Evolutionary conservation across 2,797 vertebrate species (phyloP), one percentile per base, ranked within the genome.

Genomic region (Ctenopoma multispine): DNA sequence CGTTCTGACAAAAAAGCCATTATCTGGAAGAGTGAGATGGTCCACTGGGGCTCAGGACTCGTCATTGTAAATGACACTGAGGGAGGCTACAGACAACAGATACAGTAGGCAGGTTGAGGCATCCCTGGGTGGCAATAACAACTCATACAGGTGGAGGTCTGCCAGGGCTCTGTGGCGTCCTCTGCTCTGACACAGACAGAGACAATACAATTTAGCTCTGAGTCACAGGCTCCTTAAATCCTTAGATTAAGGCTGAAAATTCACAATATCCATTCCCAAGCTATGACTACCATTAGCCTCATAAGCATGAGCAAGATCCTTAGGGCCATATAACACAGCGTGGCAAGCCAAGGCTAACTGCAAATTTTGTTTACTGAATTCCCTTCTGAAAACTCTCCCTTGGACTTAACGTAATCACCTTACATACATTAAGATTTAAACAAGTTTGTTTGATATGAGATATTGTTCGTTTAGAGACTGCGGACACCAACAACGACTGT

Each of bases 1-100:
- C 34, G 57, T 68, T 55, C 65, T 46, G 75, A 81, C 63, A 72
- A 78, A 84, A 83, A 79, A 80, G 46, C 68, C 56, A 84, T 92
- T 84, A 82, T 83, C 57, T 53, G 41, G 31, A 63, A 56, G 79
- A 62, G 40, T 66, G 71, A 72, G 80, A 34, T 47, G 59, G 61
- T 83, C 82, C 73, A 1, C 21, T 36, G 72, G 61, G 77, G 65
- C 66, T 61, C 58, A 15, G 75, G 68, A 27, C 71, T 84, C 86
- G 64, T 86, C 78, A 83, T 50, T 55, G 65, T 51, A 81, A 77
- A 89, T 74, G 81, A 86, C 73, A 41, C 65, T 68, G 51, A 68
- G 43, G 36, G 18, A 66, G 57, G 63, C 60, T 63, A 69, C 74
- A 77, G 75, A 75, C 36, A 23, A 14, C 65, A 72, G 68, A 77